Conservation (phyloP, 2,113 vertebrate genomes). For the Barbus barbus region DNA sequence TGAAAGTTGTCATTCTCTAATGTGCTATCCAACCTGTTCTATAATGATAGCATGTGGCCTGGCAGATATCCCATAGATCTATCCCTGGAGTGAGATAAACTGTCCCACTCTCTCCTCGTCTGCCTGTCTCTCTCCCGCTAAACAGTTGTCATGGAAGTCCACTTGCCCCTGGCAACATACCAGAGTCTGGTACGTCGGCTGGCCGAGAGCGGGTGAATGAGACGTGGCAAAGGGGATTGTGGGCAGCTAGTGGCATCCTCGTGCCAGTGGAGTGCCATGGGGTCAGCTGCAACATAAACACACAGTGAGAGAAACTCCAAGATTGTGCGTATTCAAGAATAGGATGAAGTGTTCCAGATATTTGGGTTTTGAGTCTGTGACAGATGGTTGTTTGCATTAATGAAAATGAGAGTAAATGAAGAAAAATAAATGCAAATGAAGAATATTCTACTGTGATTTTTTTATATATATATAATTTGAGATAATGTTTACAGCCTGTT, state of each 20-base stretch:
- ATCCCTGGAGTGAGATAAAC: conserved; percentile 4
- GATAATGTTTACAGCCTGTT: neutral
- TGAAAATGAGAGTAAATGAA: neutral
- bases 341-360: conserved; percentile 19
- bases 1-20: conserved; percentile 44
- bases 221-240: neutral
- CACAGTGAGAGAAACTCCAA: neutral
- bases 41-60: conserved; percentile 47
- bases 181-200: conserved; percentile 41
- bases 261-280: conserved; percentile 17
- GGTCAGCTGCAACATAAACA: conserved; percentile 54
- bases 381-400: conserved; percentile 19
- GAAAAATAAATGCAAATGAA: neutral
- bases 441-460: neutral
- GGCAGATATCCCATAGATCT: conserved; percentile 40
- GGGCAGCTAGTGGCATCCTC: conserved; percentile 16
- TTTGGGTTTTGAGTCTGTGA: conserved; percentile 24
- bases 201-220: neutral
- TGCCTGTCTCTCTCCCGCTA: conserved; percentile 3
- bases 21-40: conserved; percentile 33
- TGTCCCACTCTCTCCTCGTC: conserved; percentile 10
- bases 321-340: neutral
- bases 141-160: conserved; percentile 48
- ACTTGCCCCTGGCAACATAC: conserved; percentile 43
- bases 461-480: neutral